These are phyloP conservation scores for Gibbula magus DNA, from an alignment of 2,888 invertebrate genomes.

Conservation along the genomic window DNA sequence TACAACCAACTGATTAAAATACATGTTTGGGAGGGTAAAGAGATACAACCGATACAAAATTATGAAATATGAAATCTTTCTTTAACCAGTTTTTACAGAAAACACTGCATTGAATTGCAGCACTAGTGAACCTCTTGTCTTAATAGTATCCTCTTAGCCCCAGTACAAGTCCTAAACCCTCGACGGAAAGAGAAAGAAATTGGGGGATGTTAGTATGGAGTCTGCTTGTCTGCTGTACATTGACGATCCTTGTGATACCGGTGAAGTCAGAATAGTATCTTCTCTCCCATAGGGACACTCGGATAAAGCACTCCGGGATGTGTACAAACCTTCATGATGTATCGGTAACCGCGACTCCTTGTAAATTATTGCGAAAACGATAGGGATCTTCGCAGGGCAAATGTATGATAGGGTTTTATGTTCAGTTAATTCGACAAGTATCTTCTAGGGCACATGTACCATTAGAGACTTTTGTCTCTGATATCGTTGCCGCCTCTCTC, in stretches of 20 bases:
- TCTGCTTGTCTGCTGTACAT: neutral
- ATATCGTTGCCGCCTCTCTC: neutral
- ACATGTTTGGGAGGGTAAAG: too few species aligned
- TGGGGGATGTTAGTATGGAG: neutral
- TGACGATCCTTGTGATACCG: neutral
- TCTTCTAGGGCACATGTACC: neutral
- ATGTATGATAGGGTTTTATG: conserved; percentile 1
- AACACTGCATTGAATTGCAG: too few species aligned
- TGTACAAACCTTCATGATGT: neutral
- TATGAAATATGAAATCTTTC: too few species aligned
- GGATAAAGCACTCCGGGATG: neutral
- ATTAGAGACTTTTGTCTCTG: neutral
- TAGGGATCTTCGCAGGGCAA: neutral
- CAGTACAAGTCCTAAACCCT: too few species aligned
- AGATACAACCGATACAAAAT: too few species aligned
- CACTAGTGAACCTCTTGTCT: too few species aligned
- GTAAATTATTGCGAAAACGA: conserved; percentile 2
- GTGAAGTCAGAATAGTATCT: neutral
- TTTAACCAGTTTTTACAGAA: too few species aligned
- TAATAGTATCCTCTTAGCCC: too few species aligned
- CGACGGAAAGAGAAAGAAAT: too few species aligned
- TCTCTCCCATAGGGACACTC: neutral
- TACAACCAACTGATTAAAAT: too few species aligned
- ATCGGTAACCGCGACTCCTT: neutral
- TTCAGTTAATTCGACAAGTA: conserved; percentile 1